Percentiles rank a stretch among this genome's conserved stretches.
phyloP scores from a whole-genome alignment of 2,113 vertebrate genomes.

The Saimiri boliviensis region DNA sequence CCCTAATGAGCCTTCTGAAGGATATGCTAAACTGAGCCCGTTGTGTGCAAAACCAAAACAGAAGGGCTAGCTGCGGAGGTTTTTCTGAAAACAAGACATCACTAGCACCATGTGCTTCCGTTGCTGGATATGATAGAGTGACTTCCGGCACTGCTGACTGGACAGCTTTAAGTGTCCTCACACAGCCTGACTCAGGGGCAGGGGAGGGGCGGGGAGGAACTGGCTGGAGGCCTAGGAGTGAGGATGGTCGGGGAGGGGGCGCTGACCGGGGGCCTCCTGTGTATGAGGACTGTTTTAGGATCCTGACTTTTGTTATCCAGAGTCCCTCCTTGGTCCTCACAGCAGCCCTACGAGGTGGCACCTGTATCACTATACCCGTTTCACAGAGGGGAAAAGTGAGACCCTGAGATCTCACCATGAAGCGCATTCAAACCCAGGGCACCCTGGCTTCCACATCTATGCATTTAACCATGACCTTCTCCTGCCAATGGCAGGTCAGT shows the following conservation, averaged over 20 bases:
- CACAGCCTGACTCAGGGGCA: fast-evolving
- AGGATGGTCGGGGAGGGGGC: neutral
- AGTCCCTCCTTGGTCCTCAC: neutral
- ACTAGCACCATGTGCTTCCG: fast-evolving
- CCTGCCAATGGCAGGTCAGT: neutral
- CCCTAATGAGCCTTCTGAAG: neutral
- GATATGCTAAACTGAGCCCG: too few species aligned
- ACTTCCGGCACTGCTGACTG: neutral
- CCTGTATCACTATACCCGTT: fast-evolving
- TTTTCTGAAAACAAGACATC: neutral
- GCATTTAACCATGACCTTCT: neutral
- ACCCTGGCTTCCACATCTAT: neutral
- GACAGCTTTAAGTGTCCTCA: neutral
- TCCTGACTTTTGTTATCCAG: fast-evolving
- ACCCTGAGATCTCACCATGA: neutral
- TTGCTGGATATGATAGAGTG: neutral
- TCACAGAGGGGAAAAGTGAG: neutral
- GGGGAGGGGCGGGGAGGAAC: fast-evolving
- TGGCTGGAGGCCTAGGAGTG: neutral
- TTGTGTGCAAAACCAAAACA: neutral
- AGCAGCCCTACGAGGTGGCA: neutral
- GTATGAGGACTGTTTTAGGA: too few species aligned
- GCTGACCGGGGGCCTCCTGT: neutral
- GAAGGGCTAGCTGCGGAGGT: neutral
- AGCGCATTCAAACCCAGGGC: neutral